Percentiles rank a stretch among this genome's conserved stretches.
These are phyloP conservation scores for Antedon mediterranea DNA, from an alignment of 53 echinoderm and acorn worm genomes.

Conservation along the genomic window DNA sequence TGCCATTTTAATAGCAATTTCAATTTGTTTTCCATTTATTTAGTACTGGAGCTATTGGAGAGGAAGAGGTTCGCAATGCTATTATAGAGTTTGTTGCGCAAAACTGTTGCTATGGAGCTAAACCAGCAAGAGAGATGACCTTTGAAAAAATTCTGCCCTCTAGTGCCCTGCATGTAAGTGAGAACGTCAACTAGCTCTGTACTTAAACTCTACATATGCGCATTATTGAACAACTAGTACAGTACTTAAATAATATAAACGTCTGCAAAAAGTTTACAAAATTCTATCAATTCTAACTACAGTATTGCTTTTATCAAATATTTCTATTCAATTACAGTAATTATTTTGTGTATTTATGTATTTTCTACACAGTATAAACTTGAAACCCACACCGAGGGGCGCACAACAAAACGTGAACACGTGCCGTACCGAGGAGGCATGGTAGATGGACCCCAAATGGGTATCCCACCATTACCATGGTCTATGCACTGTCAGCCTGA, in stretches of 20 bases:
- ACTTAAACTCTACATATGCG: no score
- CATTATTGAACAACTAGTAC: no score
- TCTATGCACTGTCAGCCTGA: slow-evolving; percentile 16
- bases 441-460: slow-evolving; percentile 48
- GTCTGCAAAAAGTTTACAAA: no score
- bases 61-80: slow-evolving; percentile 42
- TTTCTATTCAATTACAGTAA: no score
- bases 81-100: slow-evolving; percentile 43
- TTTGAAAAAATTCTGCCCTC: slow-evolving; percentile 31
- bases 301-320: no score
- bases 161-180: slow-evolving; percentile 51
- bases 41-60: slow-evolving; percentile 29
- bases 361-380: slow-evolving; percentile 41
- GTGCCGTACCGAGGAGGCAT: slow-evolving; percentile 30
- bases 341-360: neutral
- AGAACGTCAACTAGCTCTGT: neutral
- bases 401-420: slow-evolving; percentile 31
- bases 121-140: slow-evolving; percentile 43
- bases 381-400: slow-evolving; percentile 47
- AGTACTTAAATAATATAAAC: no score
- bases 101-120: slow-evolving; percentile 53
- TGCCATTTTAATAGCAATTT: neutral
- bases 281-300: no score
- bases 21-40: neutral
- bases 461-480: slow-evolving; percentile 41